A percentile compares a stretch with the other conserved stretches of the same genome.
These are phyloP conservation scores for Hypena proboscidalis DNA, from an alignment of 2,888 invertebrate genomes.

Conservation along the genomic window DNA sequence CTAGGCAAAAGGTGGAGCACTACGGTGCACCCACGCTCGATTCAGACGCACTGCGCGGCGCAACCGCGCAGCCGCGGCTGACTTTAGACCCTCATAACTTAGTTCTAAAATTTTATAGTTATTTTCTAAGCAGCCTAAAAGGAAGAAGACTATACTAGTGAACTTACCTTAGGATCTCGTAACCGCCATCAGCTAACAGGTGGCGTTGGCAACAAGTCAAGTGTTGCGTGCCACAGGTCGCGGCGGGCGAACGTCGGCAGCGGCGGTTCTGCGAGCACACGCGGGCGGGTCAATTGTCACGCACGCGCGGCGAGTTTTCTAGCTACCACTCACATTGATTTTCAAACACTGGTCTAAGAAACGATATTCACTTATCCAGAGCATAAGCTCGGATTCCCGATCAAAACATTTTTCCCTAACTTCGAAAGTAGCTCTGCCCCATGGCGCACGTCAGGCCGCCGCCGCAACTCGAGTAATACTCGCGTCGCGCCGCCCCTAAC, in stretches of 20 bases:
- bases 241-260: slow-evolving; percentile 67
- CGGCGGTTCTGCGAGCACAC: slow-evolving; percentile 67
- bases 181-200: slow-evolving; percentile 78
- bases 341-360: slow-evolving; percentile 69
- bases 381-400: slow-evolving; percentile 64
- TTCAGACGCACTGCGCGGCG: slow-evolving; percentile 11
- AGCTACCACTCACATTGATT: slow-evolving; percentile 74
- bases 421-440: slow-evolving; percentile 47
- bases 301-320: slow-evolving; percentile 61
- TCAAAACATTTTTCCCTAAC: slow-evolving; percentile 66
- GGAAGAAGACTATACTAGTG: slow-evolving; percentile 14
- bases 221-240: slow-evolving; percentile 59
- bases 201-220: slow-evolving; percentile 79
- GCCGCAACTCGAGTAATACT: slow-evolving; percentile 31
- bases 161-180: slow-evolving; percentile 74
- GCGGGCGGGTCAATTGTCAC: slow-evolving; percentile 53
- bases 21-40: background rate
- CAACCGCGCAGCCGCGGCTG: slow-evolving; percentile 9
- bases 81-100: slow-evolving; percentile 15
- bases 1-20: background rate
- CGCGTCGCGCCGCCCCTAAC: slow-evolving; percentile 16
- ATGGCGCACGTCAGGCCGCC: slow-evolving; percentile 25
- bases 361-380: slow-evolving; percentile 78
- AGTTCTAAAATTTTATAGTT: slow-evolving; percentile 1
- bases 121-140: slow-evolving; percentile 15